Percentiles rank a stretch among this genome's conserved stretches.
Conservation (phyloP, 2,888 invertebrate species). For the Mayetiola destructor region DNA sequence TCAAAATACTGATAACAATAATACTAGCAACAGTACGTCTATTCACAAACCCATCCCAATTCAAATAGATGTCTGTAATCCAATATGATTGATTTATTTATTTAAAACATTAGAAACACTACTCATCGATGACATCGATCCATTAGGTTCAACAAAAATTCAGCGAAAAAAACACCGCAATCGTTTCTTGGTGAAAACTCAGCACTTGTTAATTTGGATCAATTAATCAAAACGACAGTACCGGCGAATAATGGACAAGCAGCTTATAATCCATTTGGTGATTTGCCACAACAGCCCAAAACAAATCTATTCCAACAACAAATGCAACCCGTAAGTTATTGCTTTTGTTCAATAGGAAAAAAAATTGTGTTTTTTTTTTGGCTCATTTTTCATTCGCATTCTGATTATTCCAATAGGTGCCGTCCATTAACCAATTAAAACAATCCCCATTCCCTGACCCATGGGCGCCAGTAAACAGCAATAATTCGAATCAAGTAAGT, state of each 20-base stretch:
- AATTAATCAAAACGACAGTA: constrained; percentile 58
- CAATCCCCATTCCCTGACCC: constrained; percentile 36
- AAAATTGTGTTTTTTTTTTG: background rate
- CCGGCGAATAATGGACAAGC: constrained; percentile 26
- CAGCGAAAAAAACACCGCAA: constrained; percentile 66
- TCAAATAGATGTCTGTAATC: background rate
- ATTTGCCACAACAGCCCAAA: constrained; percentile 27
- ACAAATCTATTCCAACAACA: constrained; percentile 46
- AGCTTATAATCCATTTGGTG: constrained; percentile 36
- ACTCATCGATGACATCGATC: constrained; percentile 34
- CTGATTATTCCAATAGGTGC: too few relatives aligned
- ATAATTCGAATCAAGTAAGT: constrained; percentile 30
- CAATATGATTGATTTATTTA: too few relatives aligned
- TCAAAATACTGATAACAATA: constrained; percentile 15
- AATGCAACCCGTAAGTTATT: constrained; percentile 31
- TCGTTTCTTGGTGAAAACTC: constrained; percentile 96
- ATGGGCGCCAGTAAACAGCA: constrained; percentile 32
- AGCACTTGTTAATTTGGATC: constrained; percentile 91
- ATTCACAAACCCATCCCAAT: too few relatives aligned
- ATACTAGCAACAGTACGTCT: background rate
- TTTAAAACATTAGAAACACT: constrained; percentile 24
- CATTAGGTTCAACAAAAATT: constrained; percentile 26
- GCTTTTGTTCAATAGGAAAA: background rate
- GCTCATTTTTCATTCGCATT: background rate
- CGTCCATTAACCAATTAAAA: constrained; percentile 37